Conservation (phyloP, 2,113 vertebrate genomes). For the Tor tambroides region DNA sequence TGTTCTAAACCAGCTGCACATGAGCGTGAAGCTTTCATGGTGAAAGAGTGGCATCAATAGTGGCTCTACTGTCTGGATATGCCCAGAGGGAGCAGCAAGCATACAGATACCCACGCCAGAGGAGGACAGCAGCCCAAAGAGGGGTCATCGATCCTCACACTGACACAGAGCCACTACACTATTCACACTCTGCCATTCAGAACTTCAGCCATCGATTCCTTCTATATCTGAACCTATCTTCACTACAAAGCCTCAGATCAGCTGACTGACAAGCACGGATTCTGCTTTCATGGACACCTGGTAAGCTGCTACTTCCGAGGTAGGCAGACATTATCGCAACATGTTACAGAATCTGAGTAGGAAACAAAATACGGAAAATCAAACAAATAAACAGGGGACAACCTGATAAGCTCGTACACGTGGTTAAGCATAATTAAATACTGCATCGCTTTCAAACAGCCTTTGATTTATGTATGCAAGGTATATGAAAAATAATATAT, state of each 20-base stretch:
- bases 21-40: neutral
- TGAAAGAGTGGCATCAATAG: slow-evolving; percentile 23
- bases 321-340: neutral
- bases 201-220: slow-evolving; percentile 29
- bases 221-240: slow-evolving; percentile 17
- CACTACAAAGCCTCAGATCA: slow-evolving; percentile 7
- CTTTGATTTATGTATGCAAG: neutral
- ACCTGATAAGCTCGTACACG: neutral
- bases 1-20: slow-evolving; percentile 22
- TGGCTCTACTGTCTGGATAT: slow-evolving; percentile 2
- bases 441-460: neutral
- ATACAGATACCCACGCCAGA: neutral
- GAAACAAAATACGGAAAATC: neutral
- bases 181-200: slow-evolving; percentile 39
- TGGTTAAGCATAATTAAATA: neutral
- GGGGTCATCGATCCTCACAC: slow-evolving; percentile 12
- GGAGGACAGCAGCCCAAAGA: neutral
- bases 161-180: slow-evolving; percentile 10
- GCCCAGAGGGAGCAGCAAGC: neutral
- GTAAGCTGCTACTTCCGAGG: too few species aligned
- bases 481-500: neutral
- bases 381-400: neutral
- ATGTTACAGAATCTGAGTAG: neutral
- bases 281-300: neutral
- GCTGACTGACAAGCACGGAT: slow-evolving; percentile 11